Evolutionary conservation across 2,113 vertebrate genomes (phyloP).

Genomic region (Rhabdomys dilectus): DNA sequence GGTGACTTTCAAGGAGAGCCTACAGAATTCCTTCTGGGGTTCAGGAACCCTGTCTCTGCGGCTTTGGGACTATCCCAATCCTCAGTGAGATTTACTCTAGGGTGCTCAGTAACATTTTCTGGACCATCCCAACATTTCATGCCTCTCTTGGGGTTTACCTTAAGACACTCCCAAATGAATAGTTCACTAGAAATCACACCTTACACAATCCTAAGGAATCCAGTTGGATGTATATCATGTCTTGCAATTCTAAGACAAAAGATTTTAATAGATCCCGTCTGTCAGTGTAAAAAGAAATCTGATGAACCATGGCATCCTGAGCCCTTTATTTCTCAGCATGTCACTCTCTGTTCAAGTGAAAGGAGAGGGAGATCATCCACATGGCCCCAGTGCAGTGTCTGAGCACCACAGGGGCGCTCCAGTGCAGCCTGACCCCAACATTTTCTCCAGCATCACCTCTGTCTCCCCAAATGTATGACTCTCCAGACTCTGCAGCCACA

Average conservation of each 20-base stretch:
- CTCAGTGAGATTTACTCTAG: not conserved
- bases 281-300: not conserved
- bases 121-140: not conserved
- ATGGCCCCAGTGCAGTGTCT: not conserved
- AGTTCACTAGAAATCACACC: not conserved
- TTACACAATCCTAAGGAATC: not conserved
- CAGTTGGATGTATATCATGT: not conserved
- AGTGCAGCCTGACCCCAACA: not conserved
- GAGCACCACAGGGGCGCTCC: not conserved
- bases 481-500: not conserved
- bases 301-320: not conserved
- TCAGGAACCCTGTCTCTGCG: not conserved
- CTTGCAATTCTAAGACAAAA: not conserved
- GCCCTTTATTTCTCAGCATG: not conserved
- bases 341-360: slow-evolving; percentile 19
- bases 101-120: not conserved
- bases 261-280: slow-evolving; percentile 10
- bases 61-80: not conserved
- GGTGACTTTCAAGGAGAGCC: slow-evolving; percentile 10
- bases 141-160: not conserved
- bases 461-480: not conserved
- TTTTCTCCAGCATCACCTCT: not conserved
- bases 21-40: not conserved
- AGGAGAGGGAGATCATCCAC: not conserved
- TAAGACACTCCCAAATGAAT: not conserved